Evolutionary conservation across 2,797 vertebrate species (phyloP).

Genomic region (Kryptopterus vitreolus): DNA sequence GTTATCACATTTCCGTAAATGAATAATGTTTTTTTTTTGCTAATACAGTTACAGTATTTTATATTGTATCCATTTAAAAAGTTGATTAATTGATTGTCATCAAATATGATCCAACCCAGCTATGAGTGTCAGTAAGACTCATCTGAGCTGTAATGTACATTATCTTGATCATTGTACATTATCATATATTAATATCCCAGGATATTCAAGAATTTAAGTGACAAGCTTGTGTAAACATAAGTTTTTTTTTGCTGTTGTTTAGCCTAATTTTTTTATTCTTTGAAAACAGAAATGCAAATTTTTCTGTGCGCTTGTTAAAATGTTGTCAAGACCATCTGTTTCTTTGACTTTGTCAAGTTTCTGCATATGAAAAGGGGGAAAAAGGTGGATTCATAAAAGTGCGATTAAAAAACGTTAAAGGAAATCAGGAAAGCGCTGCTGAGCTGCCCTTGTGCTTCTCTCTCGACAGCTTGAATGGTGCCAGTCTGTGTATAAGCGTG

Average conservation of each 20-base stretch:
- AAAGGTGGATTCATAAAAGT: too few species aligned
- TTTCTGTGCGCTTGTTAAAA: neutral
- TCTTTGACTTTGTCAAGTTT: neutral
- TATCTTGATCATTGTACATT: too few species aligned
- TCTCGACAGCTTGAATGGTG: constrained; percentile 73
- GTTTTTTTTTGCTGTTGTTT: neutral
- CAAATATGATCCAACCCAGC: too few species aligned
- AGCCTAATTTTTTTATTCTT: neutral
- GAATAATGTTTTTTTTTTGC: too few species aligned
- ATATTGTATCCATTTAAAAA: too few species aligned
- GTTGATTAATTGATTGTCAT: too few species aligned
- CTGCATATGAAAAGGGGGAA: neutral
- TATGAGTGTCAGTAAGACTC: too few species aligned
- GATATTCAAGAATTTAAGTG: neutral
- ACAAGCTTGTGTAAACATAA: too few species aligned
- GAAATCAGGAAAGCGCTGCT: neutral
- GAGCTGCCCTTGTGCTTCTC: neutral
- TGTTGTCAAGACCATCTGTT: neutral
- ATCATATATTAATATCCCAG: too few species aligned
- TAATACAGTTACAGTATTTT: too few species aligned
- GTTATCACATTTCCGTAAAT: too few species aligned
- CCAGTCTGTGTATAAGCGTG: constrained; percentile 72
- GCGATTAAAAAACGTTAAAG: neutral
- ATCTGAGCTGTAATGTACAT: too few species aligned
- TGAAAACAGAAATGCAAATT: neutral